A percentile compares a stretch with the other conserved stretches of the same genome.
phyloP scores from a whole-genome alignment of 2,113 vertebrate genomes.

The Equus przewalskii region DNA sequence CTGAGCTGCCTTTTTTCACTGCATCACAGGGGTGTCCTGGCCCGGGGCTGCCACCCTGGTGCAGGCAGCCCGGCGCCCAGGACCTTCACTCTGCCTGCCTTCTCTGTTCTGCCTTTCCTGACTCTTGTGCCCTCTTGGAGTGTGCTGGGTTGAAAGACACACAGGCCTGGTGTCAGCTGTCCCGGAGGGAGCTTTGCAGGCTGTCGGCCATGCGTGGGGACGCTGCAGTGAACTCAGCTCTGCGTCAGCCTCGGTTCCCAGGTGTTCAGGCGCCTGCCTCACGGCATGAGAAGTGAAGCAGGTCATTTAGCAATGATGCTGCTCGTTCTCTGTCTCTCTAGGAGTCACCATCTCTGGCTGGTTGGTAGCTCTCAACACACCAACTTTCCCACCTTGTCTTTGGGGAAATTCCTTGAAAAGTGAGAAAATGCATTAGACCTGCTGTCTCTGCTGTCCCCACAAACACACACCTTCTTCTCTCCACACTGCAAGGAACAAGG shows the following conservation, averaged over 20 bases:
- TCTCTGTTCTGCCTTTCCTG: not conserved
- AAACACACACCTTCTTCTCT: not conserved
- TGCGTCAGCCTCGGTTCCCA: not conserved
- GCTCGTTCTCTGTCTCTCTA: accelerated
- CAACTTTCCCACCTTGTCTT: not conserved
- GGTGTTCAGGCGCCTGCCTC: not conserved
- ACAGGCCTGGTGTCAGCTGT: too few relatives aligned
- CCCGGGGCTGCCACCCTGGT: too few relatives aligned
- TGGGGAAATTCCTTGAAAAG: not conserved
- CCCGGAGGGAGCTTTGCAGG: not conserved
- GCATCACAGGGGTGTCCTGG: accelerated
- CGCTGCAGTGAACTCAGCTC: accelerated
- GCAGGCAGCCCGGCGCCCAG: accelerated
- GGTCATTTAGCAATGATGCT: not conserved
- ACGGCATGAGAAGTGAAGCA: accelerated
- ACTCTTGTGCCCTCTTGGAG: not conserved
- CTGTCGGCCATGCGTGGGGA: accelerated
- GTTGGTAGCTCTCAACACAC: accelerated
- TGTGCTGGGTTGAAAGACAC: accelerated
- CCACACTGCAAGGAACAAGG: not conserved
- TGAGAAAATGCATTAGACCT: not conserved
- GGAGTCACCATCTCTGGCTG: not conserved
- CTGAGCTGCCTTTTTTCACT: accelerated
- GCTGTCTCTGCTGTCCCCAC: not conserved
- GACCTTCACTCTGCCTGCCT: accelerated